A percentile compares a stretch with the other conserved stretches of the same genome.
These are phyloP conservation scores for Callopanchax toddi DNA, from an alignment of 2,113 vertebrate genomes.

Conservation along the genomic window DNA sequence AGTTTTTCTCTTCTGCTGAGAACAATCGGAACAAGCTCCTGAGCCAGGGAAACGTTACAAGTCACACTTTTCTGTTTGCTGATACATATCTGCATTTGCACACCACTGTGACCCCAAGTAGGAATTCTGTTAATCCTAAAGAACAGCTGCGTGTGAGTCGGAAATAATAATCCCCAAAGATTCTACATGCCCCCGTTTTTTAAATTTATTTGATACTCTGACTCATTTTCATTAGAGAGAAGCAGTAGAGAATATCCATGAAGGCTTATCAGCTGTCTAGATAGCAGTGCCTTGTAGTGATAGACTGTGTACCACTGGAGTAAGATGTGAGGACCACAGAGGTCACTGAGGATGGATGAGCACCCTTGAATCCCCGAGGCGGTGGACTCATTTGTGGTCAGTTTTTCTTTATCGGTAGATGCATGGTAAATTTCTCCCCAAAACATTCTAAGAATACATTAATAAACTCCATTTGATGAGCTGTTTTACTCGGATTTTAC, in stretches of 20 bases:
- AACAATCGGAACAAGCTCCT: conserved; percentile 12
- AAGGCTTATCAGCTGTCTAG: conserved; percentile 60
- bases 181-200: conserved; percentile 62
- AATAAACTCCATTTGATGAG: conserved; percentile 9
- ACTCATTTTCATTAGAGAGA: conserved; percentile 60
- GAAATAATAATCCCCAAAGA: conserved; percentile 71
- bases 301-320: conserved; percentile 30
- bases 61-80: conserved; percentile 4
- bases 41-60: conserved; percentile 14
- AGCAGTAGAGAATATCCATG: conserved; percentile 58
- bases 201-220: conserved; percentile 22
- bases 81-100: conserved; percentile 22
- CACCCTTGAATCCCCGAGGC: conserved; percentile 58
- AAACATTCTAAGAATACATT: background rate
- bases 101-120: conserved; percentile 31
- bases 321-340: conserved; percentile 60
- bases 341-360: conserved; percentile 64
- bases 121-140: conserved; percentile 64
- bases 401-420: conserved; percentile 5
- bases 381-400: conserved; percentile 9
- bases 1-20: conserved; percentile 29
- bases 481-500: conserved; percentile 23
- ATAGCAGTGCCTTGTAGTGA: conserved; percentile 54
- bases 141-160: conserved; percentile 70
- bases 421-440: background rate